Percentiles rank a stretch among this genome's conserved stretches.
Evolutionary conservation across 64 coral and sea anemone species (phyloP).

Genomic region (Stichodactyla helianthus): DNA sequence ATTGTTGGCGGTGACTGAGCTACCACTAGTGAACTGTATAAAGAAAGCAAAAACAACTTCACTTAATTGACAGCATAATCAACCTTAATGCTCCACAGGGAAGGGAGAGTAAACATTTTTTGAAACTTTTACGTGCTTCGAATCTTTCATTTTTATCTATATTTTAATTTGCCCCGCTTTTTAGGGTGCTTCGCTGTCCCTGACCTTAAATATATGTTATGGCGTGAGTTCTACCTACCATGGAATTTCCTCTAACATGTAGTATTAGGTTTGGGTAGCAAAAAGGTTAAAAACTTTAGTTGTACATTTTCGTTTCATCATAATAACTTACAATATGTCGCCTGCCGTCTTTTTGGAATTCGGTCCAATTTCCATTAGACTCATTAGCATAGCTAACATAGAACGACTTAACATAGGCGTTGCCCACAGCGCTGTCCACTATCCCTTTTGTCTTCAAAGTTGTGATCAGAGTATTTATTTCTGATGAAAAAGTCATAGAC

Average conservation of each 20-base stretch:
- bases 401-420: not conserved
- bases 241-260: not conserved
- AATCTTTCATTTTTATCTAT: too few relatives aligned
- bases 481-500: not conserved
- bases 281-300: too few relatives aligned
- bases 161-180: not conserved
- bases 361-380: not conserved
- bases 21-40: not conserved
- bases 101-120: not conserved
- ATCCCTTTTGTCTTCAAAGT: constrained; percentile 21
- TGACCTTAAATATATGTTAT: too few relatives aligned
- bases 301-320: not conserved
- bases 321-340: not conserved
- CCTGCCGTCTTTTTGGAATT: not conserved
- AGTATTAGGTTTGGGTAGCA: not conserved
- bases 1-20: not conserved
- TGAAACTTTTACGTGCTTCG: not conserved
- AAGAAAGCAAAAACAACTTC: not conserved
- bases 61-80: not conserved
- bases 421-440: not conserved
- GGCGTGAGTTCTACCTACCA: not conserved
- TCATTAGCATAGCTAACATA: constrained; percentile 25
- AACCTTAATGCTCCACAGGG: not conserved
- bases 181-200: not conserved
- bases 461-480: not conserved